A percentile compares a stretch with the other conserved stretches of the same genome.
phyloP scores from a whole-genome alignment of 2,888 invertebrate genomes.

The Ernsta delagoae region DNA sequence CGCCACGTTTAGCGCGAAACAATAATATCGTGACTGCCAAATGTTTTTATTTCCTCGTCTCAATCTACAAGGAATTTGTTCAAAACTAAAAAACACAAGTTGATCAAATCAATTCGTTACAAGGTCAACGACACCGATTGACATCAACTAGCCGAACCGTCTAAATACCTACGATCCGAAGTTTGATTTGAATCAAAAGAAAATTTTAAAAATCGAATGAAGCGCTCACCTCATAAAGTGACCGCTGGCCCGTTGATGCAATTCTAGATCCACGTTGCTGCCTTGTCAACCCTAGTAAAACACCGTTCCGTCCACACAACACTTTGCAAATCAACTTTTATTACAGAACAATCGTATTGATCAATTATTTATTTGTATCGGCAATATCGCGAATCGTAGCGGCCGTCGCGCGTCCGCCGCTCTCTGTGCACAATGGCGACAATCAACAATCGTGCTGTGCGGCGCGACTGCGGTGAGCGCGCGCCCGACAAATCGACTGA shows the following conservation, averaged over 20 bases:
- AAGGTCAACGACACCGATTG: slow-evolving; percentile 56
- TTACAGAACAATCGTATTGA: slow-evolving; percentile 57
- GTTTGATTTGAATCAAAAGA: slow-evolving; percentile 1
- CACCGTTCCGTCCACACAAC: slow-evolving; percentile 60
- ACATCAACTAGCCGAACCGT: neutral
- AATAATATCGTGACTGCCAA: slow-evolving; percentile 25
- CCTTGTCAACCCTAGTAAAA: slow-evolving; percentile 65
- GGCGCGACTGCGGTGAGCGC: slow-evolving; percentile 77
- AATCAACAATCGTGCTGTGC: slow-evolving; percentile 81
- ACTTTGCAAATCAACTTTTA: slow-evolving; percentile 55
- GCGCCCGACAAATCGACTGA: slow-evolving; percentile 81
- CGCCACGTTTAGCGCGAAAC: slow-evolving; percentile 19
- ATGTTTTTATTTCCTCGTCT: slow-evolving; percentile 18
- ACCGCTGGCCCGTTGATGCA: slow-evolving; percentile 91
- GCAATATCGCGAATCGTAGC: slow-evolving; percentile 63
- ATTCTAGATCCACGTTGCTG: slow-evolving; percentile 90
- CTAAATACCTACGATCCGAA: neutral
- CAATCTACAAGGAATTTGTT: slow-evolving; percentile 22
- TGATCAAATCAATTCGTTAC: slow-evolving; percentile 39
- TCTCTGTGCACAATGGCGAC: slow-evolving; percentile 80
- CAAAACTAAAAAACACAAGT: slow-evolving; percentile 16
- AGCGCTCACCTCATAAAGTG: slow-evolving; percentile 88
- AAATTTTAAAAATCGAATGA: slow-evolving; percentile 6
- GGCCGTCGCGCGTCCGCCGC: slow-evolving; percentile 62
- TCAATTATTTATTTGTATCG: slow-evolving; percentile 64